A percentile compares a stretch with the other conserved stretches of the same genome.
Evolutionary conservation across 1,140 invertebrate genomes (phyloP).

Genomic region (Leptinotarsa lineolata): DNA sequence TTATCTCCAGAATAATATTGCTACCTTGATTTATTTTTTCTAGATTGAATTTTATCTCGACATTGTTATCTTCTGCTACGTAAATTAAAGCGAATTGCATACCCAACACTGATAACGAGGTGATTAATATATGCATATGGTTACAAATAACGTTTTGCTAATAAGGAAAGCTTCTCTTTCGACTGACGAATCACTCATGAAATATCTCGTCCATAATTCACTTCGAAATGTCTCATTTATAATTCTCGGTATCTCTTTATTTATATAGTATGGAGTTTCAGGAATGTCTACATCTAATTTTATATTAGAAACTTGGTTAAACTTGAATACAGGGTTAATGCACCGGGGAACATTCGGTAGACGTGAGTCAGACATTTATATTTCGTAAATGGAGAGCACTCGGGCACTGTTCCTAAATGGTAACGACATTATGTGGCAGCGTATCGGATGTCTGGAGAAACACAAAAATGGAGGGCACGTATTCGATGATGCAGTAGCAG

Average conservation of each 20-base stretch:
- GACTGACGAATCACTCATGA: background rate
- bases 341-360: slow-evolving; percentile 14
- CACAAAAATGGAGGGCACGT: background rate
- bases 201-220: slow-evolving; percentile 2
- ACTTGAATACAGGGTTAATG: slow-evolving; percentile 21
- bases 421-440: slow-evolving; percentile 9
- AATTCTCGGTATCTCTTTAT: background rate
- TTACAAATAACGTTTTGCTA: background rate
- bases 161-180: background rate
- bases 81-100: background rate
- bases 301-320: slow-evolving; percentile 18
- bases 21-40: background rate
- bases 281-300: slow-evolving; percentile 6
- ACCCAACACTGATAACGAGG: background rate
- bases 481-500: too few relatives aligned
- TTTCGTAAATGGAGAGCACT: slow-evolving; percentile 16
- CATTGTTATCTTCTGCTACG: background rate
- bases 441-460: background rate
- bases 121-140: background rate
- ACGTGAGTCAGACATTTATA: slow-evolving; percentile 20
- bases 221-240: background rate
- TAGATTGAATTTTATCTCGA: background rate
- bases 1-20: background rate
- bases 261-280: background rate
- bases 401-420: slow-evolving; percentile 1